Evolutionary conservation across 2,113 vertebrate species (phyloP).

Genomic region (Thymallus thymallus): DNA sequence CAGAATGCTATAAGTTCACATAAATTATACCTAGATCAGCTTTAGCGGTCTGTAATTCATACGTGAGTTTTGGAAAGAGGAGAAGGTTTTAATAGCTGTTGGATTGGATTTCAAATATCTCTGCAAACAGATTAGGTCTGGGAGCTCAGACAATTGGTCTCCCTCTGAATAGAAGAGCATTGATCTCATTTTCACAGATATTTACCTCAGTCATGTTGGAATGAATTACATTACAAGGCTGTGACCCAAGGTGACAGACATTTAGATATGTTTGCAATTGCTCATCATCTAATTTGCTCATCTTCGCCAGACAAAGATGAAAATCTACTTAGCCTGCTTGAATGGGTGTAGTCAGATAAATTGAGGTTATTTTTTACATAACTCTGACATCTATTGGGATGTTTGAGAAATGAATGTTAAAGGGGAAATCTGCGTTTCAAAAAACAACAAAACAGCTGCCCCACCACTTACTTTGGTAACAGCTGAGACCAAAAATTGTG

Average conservation of each 20-base stretch:
- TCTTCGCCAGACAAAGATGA: slow-evolving; percentile 12
- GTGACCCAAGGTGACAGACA: slow-evolving; percentile 16
- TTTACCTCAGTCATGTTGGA: slow-evolving; percentile 22
- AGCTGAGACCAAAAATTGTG: too few relatives aligned
- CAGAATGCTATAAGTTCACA: neutral
- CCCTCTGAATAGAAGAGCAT: slow-evolving; percentile 26
- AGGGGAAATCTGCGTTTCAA: too few relatives aligned
- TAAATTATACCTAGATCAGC: neutral
- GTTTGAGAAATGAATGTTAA: too few relatives aligned
- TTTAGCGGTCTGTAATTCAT: slow-evolving; percentile 11
- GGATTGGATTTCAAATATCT: slow-evolving; percentile 40
- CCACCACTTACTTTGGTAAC: too few relatives aligned
- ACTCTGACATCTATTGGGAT: too few relatives aligned
- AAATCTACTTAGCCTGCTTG: slow-evolving; percentile 8
- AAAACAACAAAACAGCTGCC: too few relatives aligned
- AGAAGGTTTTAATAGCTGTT: slow-evolving; percentile 30
- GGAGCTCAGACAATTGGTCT: slow-evolving; percentile 42
- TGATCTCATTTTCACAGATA: slow-evolving; percentile 44
- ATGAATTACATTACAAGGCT: slow-evolving; percentile 38
- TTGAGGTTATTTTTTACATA: neutral
- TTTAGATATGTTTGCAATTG: slow-evolving; percentile 35
- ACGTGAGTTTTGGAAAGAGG: slow-evolving; percentile 15
- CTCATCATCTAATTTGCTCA: slow-evolving; percentile 25
- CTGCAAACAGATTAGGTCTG: slow-evolving; percentile 32
- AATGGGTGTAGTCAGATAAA: neutral